These are phyloP conservation scores for Lobophora halterata DNA, from an alignment of 2,888 invertebrate species.

Conservation along the genomic window DNA sequence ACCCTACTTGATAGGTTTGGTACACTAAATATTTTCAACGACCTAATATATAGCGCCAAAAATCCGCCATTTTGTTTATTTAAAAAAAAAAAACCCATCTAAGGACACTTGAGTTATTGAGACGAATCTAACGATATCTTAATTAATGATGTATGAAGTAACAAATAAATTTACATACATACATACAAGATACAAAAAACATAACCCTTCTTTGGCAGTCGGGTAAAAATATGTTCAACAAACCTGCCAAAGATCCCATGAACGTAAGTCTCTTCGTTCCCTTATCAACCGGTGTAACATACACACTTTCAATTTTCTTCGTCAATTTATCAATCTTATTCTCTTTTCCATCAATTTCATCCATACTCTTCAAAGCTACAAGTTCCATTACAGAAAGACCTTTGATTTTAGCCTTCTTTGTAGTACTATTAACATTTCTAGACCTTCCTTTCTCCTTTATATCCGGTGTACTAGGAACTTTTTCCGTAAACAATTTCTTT, in stretches of 20 bases:
- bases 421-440: constrained; percentile 51
- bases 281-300: constrained; percentile 38
- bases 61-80: no score
- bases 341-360: constrained; percentile 11
- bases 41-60: no score
- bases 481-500: constrained; percentile 63
- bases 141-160: no score
- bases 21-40: no score
- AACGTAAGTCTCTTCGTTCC: constrained; percentile 64
- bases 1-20: no score
- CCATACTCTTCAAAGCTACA: constrained; percentile 45
- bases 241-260: constrained; percentile 80
- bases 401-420: constrained; percentile 50
- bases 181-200: no score
- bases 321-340: constrained; percentile 45
- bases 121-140: no score
- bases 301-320: constrained; percentile 47
- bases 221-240: constrained; percentile 9
- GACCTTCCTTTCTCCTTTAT: constrained; percentile 41
- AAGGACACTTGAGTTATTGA: no score
- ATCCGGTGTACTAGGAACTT: constrained; percentile 56
- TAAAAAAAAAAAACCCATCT: no score
- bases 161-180: no score
- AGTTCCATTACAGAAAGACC: constrained; percentile 63
- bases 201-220: no score